Base-by-base conservation (phyloP, 2,888 invertebrate genomes). In the Hecatera dysodea region DNA sequence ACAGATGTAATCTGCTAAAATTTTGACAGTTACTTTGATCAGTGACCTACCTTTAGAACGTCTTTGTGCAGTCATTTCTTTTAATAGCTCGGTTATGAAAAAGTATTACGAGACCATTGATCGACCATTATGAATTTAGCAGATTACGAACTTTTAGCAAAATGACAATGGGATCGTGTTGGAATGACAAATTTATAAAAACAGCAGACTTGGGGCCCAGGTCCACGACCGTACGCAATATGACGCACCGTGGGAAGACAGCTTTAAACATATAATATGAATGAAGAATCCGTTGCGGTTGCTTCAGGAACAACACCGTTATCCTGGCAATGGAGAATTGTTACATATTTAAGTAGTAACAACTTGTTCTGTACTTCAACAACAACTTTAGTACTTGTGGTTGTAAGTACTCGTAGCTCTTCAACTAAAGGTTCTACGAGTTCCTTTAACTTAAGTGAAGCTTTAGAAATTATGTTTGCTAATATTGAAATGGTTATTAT, bases 271-370 rank as follows among this genome's bases (percentile, higher is more conserved):
- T 80, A 6, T 67, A 56, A 65, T 67, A 80, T 67, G 56, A 67
- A 74, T 60, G 55, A 50, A 42, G 39, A 63, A 42, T 27, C 44
- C 17, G 29, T 53, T 24, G 55, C n/a, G 42, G 72, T 78, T 24
- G 33, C 61, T 74, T 36, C 27, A 48, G 36, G 27, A 56, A 72
- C 78, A 72, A 68, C 69, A 42, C 22, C 50, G 24, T 70, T 78
- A 72, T 36, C 22, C 22, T 44, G 27, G 27, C 33, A 44, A 70
- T 56, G 22, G 56, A 71, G 29, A 52, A 17, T n/a, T 12, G 27
- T 19, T 70, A n/a, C 71, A 78, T 78, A 52, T 72, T 70, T 69
- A 57, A 57, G 42, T 44, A 44, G 22, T 29, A 27, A 57, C 33
- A 24, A 70, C 56, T 72, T 50, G 78, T 33, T 75, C n/a, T 12